Percentiles rank a stretch among this genome's conserved stretches.
phyloP scores from a whole-genome alignment of 2,888 invertebrate genomes.

The Scaptomyza flava region DNA sequence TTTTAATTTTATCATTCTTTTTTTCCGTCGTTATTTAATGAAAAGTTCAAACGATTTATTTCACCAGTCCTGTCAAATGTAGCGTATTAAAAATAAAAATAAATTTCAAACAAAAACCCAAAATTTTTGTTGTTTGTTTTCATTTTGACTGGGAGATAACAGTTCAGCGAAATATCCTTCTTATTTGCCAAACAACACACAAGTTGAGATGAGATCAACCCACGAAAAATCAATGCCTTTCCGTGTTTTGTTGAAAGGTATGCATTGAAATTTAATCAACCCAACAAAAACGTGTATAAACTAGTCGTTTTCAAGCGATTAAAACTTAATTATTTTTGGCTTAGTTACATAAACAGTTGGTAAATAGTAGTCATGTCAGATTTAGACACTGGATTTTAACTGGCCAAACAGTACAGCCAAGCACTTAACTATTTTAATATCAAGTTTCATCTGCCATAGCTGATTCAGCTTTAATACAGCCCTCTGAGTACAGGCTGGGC shows the following conservation, averaged over 20 bases:
- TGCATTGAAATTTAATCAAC: neutral
- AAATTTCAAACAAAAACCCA: slow-evolving; percentile 4
- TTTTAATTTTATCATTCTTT: neutral
- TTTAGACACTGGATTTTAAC: neutral
- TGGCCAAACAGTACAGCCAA: slow-evolving; percentile 3
- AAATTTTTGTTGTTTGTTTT: slow-evolving; percentile 24
- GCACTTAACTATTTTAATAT: slow-evolving; percentile 18
- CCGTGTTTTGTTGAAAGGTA: slow-evolving; percentile 13
- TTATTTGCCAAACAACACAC: slow-evolving; percentile 60
- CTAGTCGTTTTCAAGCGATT: neutral
- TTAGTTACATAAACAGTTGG: slow-evolving; percentile 13
- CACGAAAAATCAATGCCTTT: slow-evolving; percentile 1
- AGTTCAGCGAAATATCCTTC: slow-evolving; percentile 64
- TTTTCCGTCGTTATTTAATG: slow-evolving; percentile 1
- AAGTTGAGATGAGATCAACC: slow-evolving; percentile 20
- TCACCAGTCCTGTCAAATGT: slow-evolving; percentile 3
- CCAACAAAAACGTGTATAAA: neutral
- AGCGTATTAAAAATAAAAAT: slow-evolving; percentile 2
- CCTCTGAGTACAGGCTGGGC: neutral
- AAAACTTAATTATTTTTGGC: slow-evolving; percentile 11
- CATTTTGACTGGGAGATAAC: slow-evolving; percentile 28
- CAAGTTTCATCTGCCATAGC: slow-evolving; percentile 13
- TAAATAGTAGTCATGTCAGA: slow-evolving; percentile 7
- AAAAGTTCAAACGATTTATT: neutral
- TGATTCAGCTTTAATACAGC: slow-evolving; percentile 18